Base-by-base conservation (phyloP, 2,888 invertebrate genomes). In the Sericinus montela region DNA sequence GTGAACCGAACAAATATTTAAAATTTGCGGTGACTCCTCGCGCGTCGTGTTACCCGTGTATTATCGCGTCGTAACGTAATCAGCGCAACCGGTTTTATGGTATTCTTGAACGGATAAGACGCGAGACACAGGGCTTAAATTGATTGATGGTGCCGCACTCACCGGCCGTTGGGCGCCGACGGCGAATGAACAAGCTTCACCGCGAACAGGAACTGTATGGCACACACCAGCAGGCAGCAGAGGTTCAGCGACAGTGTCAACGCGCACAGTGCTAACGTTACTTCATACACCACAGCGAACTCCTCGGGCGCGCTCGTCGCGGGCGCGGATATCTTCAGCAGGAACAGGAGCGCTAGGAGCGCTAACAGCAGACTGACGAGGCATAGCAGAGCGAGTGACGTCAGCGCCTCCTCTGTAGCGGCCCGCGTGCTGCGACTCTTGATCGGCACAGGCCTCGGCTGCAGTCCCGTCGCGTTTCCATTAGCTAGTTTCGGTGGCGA, bases 181-280 rank as follows among this genome's bases (percentile, higher is more conserved):
- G 94, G 94, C 45, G 95, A 94, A 73, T 96, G 94, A 70, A 96
- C 94, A 79, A 98, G 91, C 89, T 97, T 97, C 60, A 97, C 95
- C 40, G 97, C 96, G 77, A 97, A 97, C 72, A 97, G 92, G 89
- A 97, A 97, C 90, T 98, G 97, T 72, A 97, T 95, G 65, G 97
- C 95, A 91, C 97, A 97, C 68, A 97, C 96, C 63, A 97, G 92
- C 53, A 97, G 91, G 77, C 97, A 97, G 90, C 96, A 97, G 55
- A 97, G 91, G 86, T 97, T 95, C 60, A 97, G 86, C 25, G 96
- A 95, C 45, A 97, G 89, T 55, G 97, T 96, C 69, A 97, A 91
- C 52, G 97, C 96, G 75, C 96, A 95, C 70, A 97, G 90, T 25
- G 97, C 97, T 73, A 97, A 90, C 43, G 97, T 97, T 72, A 97